Percentiles rank a stretch among this genome's conserved stretches.
Conservation (phyloP, 2,888 invertebrate genomes). For the Cosmia trapezina region DNA sequence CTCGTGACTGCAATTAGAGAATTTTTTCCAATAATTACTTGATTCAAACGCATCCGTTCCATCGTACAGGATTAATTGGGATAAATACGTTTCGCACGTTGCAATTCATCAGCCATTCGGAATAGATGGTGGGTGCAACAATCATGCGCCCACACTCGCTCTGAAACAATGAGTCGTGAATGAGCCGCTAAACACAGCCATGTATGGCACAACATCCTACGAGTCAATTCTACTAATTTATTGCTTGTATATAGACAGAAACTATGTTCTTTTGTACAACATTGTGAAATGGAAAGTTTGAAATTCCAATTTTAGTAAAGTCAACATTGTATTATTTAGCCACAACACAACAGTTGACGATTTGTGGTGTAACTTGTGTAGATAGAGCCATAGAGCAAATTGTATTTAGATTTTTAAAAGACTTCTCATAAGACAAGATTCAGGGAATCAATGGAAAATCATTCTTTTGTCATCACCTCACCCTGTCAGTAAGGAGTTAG, state of each 20-base stretch:
- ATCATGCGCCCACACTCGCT: constrained; percentile 79
- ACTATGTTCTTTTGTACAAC: constrained; percentile 58
- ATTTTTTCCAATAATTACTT: constrained; percentile 52
- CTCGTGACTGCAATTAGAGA: constrained; percentile 21
- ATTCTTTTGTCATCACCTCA: background rate
- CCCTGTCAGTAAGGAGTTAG: constrained; percentile 4
- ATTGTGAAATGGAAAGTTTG: constrained; percentile 62
- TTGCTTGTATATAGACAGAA: constrained; percentile 61
- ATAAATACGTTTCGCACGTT: constrained; percentile 82
- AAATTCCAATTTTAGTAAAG: constrained; percentile 40
- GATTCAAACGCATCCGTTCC: constrained; percentile 70
- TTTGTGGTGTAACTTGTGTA: constrained; percentile 3
- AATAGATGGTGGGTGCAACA: constrained; percentile 84
- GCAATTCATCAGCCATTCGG: constrained; percentile 79
- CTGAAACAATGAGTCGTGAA: constrained; percentile 81
- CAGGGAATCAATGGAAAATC: background rate
- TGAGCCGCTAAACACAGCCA: constrained; percentile 75
- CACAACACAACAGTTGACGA: constrained; percentile 2
- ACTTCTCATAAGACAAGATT: background rate
- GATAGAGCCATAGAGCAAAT: background rate
- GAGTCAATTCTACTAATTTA: constrained; percentile 74
- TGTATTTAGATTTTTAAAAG: background rate
- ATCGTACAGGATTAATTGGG: constrained; percentile 78
- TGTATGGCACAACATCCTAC: constrained; percentile 77
- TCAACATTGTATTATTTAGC: constrained; percentile 33